These are phyloP conservation scores for Echeneis naucrates DNA, from an alignment of 2,797 vertebrate species.

Conservation along the genomic window DNA sequence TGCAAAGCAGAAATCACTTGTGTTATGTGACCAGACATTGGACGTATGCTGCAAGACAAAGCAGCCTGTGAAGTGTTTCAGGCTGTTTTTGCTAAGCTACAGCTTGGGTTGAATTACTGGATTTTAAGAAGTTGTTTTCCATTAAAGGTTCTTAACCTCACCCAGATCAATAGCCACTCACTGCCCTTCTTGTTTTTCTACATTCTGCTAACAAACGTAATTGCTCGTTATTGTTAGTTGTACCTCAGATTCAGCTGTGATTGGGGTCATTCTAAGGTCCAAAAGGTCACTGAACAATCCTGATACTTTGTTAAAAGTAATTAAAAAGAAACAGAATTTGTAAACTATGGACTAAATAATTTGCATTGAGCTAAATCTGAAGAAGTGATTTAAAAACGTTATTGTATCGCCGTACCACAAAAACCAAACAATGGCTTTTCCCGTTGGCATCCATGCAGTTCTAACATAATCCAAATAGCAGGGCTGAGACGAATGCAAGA, in stretches of 20 bases:
- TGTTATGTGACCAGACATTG: constrained; percentile 25
- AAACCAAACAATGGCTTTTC: background rate
- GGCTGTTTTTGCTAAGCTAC: constrained; percentile 14
- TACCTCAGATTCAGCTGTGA: constrained; percentile 36
- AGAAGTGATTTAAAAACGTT: background rate
- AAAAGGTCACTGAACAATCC: constrained; percentile 50
- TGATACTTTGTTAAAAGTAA: constrained; percentile 28
- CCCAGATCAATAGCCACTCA: background rate
- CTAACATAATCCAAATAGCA: background rate
- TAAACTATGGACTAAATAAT: background rate
- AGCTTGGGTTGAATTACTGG: constrained; percentile 25
- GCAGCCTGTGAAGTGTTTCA: constrained; percentile 12
- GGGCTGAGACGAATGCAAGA: background rate
- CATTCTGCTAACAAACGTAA: constrained; percentile 41
- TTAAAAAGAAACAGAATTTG: background rate
- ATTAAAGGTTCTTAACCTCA: constrained; percentile 16
- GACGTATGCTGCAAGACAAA: constrained; percentile 14
- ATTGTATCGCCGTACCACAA: background rate
- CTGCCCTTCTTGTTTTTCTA: background rate
- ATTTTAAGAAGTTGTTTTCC: background rate
- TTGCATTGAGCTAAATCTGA: background rate
- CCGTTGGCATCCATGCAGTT: constrained; percentile 11
- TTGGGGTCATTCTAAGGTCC: constrained; percentile 53
- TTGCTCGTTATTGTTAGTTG: constrained; percentile 50
- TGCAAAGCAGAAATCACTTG: constrained; percentile 40